Evolutionary conservation across 2,797 vertebrate species (phyloP), one percentile per base, ranked within the genome.

Genomic region (Labroides dimidiatus): DNA sequence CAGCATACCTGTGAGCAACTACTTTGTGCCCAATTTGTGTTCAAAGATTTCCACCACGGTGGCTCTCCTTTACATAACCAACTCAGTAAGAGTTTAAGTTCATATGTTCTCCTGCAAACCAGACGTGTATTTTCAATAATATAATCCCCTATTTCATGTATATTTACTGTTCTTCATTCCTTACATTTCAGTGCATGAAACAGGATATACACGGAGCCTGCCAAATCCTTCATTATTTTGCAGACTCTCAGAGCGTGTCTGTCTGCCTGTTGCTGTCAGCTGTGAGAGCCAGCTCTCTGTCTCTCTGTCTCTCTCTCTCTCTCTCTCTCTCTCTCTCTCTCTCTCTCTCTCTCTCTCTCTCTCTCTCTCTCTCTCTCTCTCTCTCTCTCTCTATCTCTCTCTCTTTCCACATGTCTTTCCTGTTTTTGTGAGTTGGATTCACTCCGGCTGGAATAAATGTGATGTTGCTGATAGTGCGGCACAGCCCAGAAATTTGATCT

Each of bases 361-460:
- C 3, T 36, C 36, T 9, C 37, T 39, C 10, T 39, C 56, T 39
- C n/a, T n/a, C 36, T 36, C 3, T 36, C 36, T 9, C 37, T 39
- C 10, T 39, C 56, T 39, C n/a, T n/a, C 36, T 36, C 3, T 36
- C 36, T 9, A 9, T 39, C 10, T 39, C 4, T 39, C 37, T 39
- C 13, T 39, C 65, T 79, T 81, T 80, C 78, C 82, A 70, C 73
- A 69, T 12, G 23, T 73, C 70, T 78, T 85, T 90, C 88, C 86
- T 91, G 86, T 90, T 90, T 86, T 86, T 65, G 55, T 50, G 56
- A 54, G 24, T 70, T 17, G 15, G 62, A 14, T 37, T 24, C 51
- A 37, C 27, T 57, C 37, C n/a, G 69, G 69, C 78, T 61, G 48
- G 50, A 62, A 77, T 41, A 48, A 43, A 75, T 59, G 61, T 36